Conservation (phyloP, 2,797 vertebrate species). For the Sciurus carolinensis region DNA sequence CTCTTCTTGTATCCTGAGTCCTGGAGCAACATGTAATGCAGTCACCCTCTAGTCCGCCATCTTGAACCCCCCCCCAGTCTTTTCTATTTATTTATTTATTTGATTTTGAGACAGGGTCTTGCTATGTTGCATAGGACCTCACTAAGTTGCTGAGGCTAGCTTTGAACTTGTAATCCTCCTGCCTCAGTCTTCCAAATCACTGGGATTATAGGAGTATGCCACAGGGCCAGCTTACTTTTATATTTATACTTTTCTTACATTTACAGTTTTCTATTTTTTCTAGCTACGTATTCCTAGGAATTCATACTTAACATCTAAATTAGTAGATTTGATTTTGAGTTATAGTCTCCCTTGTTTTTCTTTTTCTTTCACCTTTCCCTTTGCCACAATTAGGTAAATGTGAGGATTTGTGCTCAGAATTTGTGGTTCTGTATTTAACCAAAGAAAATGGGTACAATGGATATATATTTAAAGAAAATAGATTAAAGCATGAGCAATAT, state of each 20-base stretch:
- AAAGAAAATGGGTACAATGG: background rate
- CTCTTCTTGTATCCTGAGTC: too few species aligned
- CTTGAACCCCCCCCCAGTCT: too few species aligned
- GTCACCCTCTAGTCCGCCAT: too few species aligned
- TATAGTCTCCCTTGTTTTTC: background rate
- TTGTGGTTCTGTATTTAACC: background rate
- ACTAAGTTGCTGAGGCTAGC: too few species aligned
- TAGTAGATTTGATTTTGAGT: slow-evolving; percentile 14
- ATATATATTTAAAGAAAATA: background rate
- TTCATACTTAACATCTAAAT: background rate
- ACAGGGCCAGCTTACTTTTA: background rate
- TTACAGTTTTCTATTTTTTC: background rate
- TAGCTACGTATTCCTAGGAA: background rate
- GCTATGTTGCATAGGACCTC: too few species aligned
- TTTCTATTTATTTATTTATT: too few species aligned
- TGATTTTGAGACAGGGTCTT: too few species aligned
- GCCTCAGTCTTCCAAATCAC: too few species aligned
- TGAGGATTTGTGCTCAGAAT: background rate
- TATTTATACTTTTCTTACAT: background rate
- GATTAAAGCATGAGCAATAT: background rate
- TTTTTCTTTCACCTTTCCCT: slow-evolving; percentile 31
- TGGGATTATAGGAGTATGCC: too few species aligned
- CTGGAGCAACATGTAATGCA: too few species aligned
- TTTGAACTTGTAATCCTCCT: too few species aligned
- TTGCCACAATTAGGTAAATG: background rate